Evolutionary conservation across 2,113 vertebrate genomes (phyloP).

Genomic region (Hyperopisus bebe): DNA sequence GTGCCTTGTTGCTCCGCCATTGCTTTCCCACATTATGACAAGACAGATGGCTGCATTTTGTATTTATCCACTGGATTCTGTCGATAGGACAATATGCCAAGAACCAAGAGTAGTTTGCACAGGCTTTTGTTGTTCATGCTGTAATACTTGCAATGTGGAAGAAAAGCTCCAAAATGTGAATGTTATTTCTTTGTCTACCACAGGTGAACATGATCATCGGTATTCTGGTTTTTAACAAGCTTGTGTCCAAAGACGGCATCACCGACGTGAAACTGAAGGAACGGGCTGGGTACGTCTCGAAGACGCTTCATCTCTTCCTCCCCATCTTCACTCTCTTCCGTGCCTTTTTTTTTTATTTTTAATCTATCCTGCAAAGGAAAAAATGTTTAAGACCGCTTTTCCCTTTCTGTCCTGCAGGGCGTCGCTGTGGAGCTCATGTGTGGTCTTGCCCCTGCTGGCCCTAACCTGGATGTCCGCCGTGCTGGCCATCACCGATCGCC

Average conservation of each 20-base stretch:
- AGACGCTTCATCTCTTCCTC: not conserved
- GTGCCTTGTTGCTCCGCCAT: not conserved
- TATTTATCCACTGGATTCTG: not conserved
- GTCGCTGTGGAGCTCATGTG: slow-evolving; percentile 97
- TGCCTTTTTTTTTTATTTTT: not conserved
- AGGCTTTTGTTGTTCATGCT: not conserved
- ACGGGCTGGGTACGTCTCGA: slow-evolving; percentile 84
- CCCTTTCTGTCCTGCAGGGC: slow-evolving; percentile 62
- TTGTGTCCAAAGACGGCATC: slow-evolving; percentile 98
- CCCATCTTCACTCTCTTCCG: not conserved
- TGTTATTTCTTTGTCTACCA: slow-evolving; percentile 42
- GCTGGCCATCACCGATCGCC: slow-evolving; percentile 91
- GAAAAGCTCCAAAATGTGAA: not conserved
- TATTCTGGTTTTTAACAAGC: slow-evolving; percentile 99
- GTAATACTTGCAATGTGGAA: not conserved
- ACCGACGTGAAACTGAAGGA: slow-evolving; percentile 99
- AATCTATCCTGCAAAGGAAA: not conserved
- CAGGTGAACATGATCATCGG: slow-evolving; percentile 99
- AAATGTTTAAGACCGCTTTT: not conserved
- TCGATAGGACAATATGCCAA: not conserved
- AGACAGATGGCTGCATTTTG: not conserved
- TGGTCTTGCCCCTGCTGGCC: slow-evolving; percentile 90
- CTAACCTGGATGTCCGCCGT: slow-evolving; percentile 99
- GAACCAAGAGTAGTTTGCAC: not conserved
- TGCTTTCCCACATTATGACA: not conserved